Base-by-base conservation (phyloP, 37 sponge, comb jelly and placozoan species). In the Bolinopsis microptera region DNA sequence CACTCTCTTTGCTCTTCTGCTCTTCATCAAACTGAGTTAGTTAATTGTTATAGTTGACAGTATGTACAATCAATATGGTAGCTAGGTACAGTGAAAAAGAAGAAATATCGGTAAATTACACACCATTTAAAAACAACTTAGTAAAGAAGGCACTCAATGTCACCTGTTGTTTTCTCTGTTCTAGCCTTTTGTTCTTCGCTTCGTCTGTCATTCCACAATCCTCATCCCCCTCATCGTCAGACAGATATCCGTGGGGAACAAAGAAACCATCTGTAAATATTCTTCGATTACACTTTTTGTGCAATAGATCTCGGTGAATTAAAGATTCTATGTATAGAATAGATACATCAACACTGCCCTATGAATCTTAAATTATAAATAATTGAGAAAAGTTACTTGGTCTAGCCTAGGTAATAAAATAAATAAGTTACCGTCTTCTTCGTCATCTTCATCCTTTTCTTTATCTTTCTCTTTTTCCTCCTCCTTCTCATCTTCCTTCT, bases 161-260 rank as follows among this genome's bases (percentile, higher is more conserved):
- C 5, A 83, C 69, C 69, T 93, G 39, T 69, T 68, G n/a, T 24
- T 32, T 31, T 16, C 92, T 67, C 76, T 23, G 40, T 40, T 93
- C 61, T 0, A 92, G 23, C 23, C 35, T 36, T 38, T 93, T 36
- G 34, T 68, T 77, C 38, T 28, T 69, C 24, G 39, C 39, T 21
- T 93, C 83, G 21, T 94, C 94, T 13, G 68, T 82, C 76, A 36
- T 92, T 40, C 93, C 95, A 21, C 95, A 98, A 69, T 94, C 95
- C 34, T 67, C 93, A 18, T 96, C 96, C 32, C 99, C 98, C 92
- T 99, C 99, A 34, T 93, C 97, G 22, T 96, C 97, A 0, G 99
- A 99, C 38, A 99, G 96, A 94, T 99, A 99, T 38, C 99, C 99
- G 68, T 99, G 97, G 32, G 99, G 99, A 0, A 99, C 99, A 95